A percentile compares a stretch with the other conserved stretches of the same genome.
Conservation (phyloP, 2,888 invertebrate species). For the Tuberolachnus salignus region DNA sequence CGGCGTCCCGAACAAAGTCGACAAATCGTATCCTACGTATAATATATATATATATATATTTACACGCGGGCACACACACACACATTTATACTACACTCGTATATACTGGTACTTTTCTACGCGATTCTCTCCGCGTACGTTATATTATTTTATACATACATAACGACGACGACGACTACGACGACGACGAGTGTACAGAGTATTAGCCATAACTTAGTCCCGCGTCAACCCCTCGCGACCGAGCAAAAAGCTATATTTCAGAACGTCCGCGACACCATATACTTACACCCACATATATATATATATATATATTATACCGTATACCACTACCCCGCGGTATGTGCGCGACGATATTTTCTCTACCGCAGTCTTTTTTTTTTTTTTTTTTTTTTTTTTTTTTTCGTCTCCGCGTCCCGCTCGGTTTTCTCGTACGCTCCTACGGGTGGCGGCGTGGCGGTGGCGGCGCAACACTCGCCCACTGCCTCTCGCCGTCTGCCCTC, state of each 20-base stretch:
- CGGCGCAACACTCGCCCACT: no score
- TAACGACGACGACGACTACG: slow-evolving; percentile 5
- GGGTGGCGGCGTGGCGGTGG: no score
- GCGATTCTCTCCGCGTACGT: neutral
- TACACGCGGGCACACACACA: no score
- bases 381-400: neutral
- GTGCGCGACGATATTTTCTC: slow-evolving; percentile 18
- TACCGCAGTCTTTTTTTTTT: neutral
- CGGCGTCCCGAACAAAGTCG: no score
- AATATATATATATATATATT: no score
- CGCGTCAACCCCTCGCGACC: neutral
- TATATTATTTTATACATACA: neutral
- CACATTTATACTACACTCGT: no score
- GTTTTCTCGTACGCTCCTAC: no score
- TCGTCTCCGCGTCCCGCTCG: neutral
- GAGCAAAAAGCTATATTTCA: slow-evolving; percentile 18
- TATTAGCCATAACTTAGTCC: slow-evolving; percentile 21
- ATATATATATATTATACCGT: no score
- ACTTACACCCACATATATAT: no score
- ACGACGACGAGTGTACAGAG: slow-evolving; percentile 20
- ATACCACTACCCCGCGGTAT: neutral
- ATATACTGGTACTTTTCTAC: no score
- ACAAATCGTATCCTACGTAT: no score
- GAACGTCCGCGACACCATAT: slow-evolving; percentile 18
- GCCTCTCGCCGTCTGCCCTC: no score